Evolutionary conservation across 2,797 vertebrate species (phyloP).

Genomic region (Microctenopoma stevenorrisi): DNA sequence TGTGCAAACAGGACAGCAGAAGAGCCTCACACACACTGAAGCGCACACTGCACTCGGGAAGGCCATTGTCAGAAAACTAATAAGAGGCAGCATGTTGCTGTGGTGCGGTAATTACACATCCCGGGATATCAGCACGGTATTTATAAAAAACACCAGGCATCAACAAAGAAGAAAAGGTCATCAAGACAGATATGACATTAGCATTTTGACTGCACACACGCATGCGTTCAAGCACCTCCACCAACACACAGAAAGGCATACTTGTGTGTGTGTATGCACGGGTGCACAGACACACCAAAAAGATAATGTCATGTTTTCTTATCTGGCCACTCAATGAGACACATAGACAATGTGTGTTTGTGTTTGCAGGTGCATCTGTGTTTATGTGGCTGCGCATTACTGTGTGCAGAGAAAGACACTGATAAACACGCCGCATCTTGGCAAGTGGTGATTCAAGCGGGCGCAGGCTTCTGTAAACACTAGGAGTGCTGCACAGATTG

Average conservation of each 20-base stretch:
- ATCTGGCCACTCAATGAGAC: constrained; percentile 68
- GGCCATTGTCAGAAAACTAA: constrained; percentile 81
- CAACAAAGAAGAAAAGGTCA: constrained; percentile 82
- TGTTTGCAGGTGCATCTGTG: constrained; percentile 52
- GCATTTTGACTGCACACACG: constrained; percentile 65
- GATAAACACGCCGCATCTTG: constrained; percentile 71
- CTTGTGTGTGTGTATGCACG: constrained; percentile 1
- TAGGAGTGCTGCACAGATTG: constrained; percentile 58
- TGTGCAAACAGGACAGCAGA: constrained; percentile 56
- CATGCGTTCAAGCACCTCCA: background rate
- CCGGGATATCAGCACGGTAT: constrained; percentile 75
- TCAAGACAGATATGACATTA: constrained; percentile 69
- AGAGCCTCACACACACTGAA: constrained; percentile 14
- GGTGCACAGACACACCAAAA: constrained; percentile 39
- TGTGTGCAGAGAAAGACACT: constrained; percentile 50
- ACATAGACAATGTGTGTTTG: constrained; percentile 58
- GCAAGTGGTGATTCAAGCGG: constrained; percentile 63
- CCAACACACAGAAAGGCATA: background rate
- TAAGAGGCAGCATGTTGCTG: constrained; percentile 75
- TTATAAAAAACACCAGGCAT: constrained; percentile 68
- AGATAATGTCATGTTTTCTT: constrained; percentile 74
- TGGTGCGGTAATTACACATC: constrained; percentile 80
- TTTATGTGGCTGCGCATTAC: constrained; percentile 44
- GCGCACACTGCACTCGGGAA: constrained; percentile 42
- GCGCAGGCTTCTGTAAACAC: constrained; percentile 57